A percentile compares a stretch with the other conserved stretches of the same genome.
phyloP scores from a whole-genome alignment of 2,113 vertebrate genomes.

The Dasypus novemcinctus region DNA sequence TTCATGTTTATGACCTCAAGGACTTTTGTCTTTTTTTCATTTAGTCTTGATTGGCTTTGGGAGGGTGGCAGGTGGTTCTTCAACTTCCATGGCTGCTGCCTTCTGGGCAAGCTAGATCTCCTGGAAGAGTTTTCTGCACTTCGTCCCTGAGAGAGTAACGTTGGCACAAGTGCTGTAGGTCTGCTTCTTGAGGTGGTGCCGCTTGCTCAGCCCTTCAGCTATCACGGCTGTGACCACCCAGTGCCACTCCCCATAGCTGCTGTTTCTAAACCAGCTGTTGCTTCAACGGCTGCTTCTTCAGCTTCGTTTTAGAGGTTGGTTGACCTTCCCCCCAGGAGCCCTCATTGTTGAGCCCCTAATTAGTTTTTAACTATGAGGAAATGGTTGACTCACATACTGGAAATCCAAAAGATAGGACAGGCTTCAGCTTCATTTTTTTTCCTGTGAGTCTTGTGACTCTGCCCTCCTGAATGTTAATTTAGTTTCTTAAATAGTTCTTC shows the following conservation, averaged over 20 bases:
- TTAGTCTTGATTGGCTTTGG: not conserved
- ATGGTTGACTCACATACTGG: not conserved
- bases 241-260: constrained; percentile 79
- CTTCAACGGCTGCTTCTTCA: constrained; percentile 86
- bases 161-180: constrained; percentile 84
- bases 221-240: constrained; percentile 84
- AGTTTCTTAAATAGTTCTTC: not conserved
- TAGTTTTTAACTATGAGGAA: not conserved
- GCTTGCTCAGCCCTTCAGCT: constrained; percentile 84
- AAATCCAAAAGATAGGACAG: not conserved
- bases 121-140: constrained; percentile 84
- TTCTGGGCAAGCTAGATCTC: constrained; percentile 84
- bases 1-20: constrained; percentile 52
- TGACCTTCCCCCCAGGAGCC: constrained; percentile 64
- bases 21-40: not conserved
- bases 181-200: constrained; percentile 87
- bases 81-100: constrained; percentile 79
- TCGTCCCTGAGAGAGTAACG: constrained; percentile 89
- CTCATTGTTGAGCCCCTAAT: not conserved
- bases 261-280: constrained; percentile 79
- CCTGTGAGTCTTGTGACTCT: no score
- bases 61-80: not conserved
- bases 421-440: not conserved
- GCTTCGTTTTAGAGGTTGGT: constrained; percentile 68
- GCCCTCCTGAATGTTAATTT: not conserved